These are phyloP conservation scores for Latrodectus geometricus DNA, from an alignment of 1,140 invertebrate species.

Conservation along the genomic window DNA sequence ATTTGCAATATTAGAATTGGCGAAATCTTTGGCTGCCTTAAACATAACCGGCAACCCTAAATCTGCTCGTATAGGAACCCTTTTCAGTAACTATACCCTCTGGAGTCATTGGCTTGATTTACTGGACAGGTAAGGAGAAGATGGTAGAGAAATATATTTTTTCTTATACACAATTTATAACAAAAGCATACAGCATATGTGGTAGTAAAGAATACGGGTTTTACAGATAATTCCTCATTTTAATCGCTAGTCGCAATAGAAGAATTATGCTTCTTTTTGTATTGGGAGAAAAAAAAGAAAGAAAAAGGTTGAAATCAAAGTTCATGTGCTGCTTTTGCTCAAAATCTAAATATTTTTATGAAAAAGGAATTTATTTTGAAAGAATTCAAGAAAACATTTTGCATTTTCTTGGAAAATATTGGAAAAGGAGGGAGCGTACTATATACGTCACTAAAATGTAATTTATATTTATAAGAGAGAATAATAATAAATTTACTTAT, in stretches of 20 bases:
- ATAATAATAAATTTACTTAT: too few species aligned
- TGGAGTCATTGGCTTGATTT: conserved; percentile 19
- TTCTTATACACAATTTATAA: not conserved
- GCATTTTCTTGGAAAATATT: too few species aligned
- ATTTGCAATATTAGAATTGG: not conserved
- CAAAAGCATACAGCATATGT: not conserved
- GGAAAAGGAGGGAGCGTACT: too few species aligned
- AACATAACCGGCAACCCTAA: not conserved
- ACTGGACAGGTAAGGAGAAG: not conserved
- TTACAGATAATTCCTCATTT: not conserved
- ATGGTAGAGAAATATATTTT: not conserved
- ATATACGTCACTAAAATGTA: too few species aligned
- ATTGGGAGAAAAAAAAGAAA: not conserved
- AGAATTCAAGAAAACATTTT: too few species aligned
- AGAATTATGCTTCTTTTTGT: not conserved
- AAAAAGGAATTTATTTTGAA: too few species aligned
- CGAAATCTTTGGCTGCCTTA: not conserved
- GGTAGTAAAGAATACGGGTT: not conserved
- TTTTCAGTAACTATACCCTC: conserved; percentile 4
- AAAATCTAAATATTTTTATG: too few species aligned
- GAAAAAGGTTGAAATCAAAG: too few species aligned
- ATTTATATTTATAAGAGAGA: too few species aligned
- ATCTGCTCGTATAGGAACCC: not conserved
- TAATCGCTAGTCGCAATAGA: not conserved
- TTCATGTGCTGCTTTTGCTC: too few species aligned